Evolutionary conservation across 2,888 invertebrate genomes (phyloP).

Genomic region (Smittia sp.): DNA sequence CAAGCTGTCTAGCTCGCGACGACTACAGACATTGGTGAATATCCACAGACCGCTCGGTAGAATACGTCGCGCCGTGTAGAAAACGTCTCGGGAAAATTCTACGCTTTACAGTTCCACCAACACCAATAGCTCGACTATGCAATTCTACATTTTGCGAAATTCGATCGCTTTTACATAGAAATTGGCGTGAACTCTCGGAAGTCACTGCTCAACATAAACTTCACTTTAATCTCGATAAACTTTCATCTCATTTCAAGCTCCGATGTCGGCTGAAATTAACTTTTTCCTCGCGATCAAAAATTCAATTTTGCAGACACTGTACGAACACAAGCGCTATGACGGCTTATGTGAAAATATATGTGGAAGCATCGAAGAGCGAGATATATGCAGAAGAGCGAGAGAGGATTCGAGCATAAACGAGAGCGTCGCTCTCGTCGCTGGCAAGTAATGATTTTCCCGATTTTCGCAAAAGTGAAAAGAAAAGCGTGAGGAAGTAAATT

Average conservation of each 20-base stretch:
- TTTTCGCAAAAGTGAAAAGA: slow-evolving; percentile 10
- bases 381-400: background rate
- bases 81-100: slow-evolving; percentile 38
- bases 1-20: slow-evolving; percentile 32
- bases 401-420: background rate
- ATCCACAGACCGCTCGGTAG: slow-evolving; percentile 1
- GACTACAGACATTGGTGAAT: background rate
- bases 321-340: slow-evolving; percentile 27
- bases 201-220: background rate
- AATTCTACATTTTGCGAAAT: slow-evolving; percentile 22
- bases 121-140: slow-evolving; percentile 4
- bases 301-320: slow-evolving; percentile 38
- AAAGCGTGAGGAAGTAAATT: background rate
- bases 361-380: background rate
- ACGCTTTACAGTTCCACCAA: slow-evolving; percentile 16
- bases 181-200: too few species aligned
- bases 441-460: slow-evolving; percentile 23
- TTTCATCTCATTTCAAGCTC: background rate
- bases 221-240: background rate
- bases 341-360: slow-evolving; percentile 6
- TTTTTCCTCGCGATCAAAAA: slow-evolving; percentile 15
- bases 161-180: too few species aligned
- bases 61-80: slow-evolving; percentile 5
- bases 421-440: background rate
- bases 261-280: too few species aligned